Conservation (phyloP, 2,113 vertebrate species). For the Hepsetus odoe region DNA sequence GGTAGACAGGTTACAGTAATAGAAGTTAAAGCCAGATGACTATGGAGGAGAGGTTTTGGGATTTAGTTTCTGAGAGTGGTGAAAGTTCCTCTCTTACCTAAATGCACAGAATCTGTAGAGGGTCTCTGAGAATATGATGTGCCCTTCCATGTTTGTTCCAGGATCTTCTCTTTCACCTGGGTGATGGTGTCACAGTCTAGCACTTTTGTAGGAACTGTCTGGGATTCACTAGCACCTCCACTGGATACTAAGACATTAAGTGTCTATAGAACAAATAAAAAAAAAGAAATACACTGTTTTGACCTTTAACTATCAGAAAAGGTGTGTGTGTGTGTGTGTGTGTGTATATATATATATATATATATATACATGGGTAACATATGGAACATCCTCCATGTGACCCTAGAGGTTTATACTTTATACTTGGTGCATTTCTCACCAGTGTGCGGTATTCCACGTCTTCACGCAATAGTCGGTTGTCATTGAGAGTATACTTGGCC, state of each 20-base stretch:
- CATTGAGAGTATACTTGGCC: conserved; percentile 96
- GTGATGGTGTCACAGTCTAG: conserved; percentile 97
- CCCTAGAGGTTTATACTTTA: no score
- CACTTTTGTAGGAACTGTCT: conserved; percentile 86
- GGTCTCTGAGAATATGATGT: conserved; percentile 88
- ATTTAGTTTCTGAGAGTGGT: neutral
- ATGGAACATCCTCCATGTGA: no score
- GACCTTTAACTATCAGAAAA: no score
- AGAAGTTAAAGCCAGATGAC: neutral
- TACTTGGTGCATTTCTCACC: conserved; percentile 72
- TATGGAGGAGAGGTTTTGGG: neutral
- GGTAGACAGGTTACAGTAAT: no score
- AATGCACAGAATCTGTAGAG: conserved; percentile 85
- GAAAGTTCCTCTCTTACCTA: conserved; percentile 76
- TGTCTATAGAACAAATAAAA: conserved; percentile 72
- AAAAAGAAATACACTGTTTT: neutral
- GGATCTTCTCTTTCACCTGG: conserved; percentile 96
- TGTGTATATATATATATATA: no score
- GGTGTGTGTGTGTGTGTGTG: no score
- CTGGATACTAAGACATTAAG: conserved; percentile 84
- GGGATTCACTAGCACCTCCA: conserved; percentile 72
- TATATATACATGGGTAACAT: neutral
- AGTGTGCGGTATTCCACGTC: conserved; percentile 93
- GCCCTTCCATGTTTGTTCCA: conserved; percentile 95
- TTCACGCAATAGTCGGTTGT: conserved; percentile 93